Evolutionary conservation across 1,140 invertebrate genomes (phyloP), one percentile per base, ranked within the genome.

Genomic region (Pantala flavescens): DNA sequence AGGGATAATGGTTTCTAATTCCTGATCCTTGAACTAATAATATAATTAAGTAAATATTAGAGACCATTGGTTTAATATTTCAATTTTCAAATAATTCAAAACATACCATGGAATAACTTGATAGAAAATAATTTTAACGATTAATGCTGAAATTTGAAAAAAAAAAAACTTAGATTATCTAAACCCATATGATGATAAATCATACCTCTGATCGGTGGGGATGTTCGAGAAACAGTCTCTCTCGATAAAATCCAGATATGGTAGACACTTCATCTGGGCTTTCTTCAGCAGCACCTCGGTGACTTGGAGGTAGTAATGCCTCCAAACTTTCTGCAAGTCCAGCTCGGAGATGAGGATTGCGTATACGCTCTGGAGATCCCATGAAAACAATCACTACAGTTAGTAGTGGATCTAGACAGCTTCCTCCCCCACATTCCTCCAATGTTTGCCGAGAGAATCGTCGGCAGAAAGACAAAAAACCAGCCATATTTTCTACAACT

Each of bases 261-360:
- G 1, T 63, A 63, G 49, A 63, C n/a, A 63, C 49, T 63, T 63
- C 74, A 42, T 72, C 71, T 72, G 71, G 71, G 16, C 23, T 24
- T 23, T 24, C 36, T 19, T 72, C 71, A 23, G 23, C 71, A 3
- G 23, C 71, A 24, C 71, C 71, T 72, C 36, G 3, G 23, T 88
- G 85, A 63, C 49, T 63, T 74, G 84, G 87, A 24, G 93, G 93
- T 77, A 96, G 82, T 77, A 96, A 86, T 42, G 91, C 89, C 79
- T 97, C 94, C 23, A 98, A 81, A 73, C 90, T 92, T 82, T 97
- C 95, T 0, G 96, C 96, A 70, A 98, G 82, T 76, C 91, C 87
- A 0, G 96, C 96, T 75, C 95, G 86, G 71, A 97, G 84, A 87
- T 98, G 96, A 23, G 96, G 97, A 86, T 98, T 98, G 79, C 93